Evolutionary conservation across 1,140 invertebrate species (phyloP).

Genomic region (Zophobas morio): DNA sequence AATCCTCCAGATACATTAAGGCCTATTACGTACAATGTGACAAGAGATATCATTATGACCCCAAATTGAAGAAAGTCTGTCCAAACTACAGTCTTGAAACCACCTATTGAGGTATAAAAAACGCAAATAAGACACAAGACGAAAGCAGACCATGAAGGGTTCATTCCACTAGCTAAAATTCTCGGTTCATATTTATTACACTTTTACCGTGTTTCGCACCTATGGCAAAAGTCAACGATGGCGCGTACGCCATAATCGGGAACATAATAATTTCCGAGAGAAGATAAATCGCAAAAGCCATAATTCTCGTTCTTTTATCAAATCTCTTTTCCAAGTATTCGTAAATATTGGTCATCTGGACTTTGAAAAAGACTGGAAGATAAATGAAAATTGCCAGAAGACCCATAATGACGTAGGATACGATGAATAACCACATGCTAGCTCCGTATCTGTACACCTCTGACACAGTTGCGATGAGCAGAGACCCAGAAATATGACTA

Average conservation of each 20-base stretch:
- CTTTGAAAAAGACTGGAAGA: slow-evolving; percentile 79
- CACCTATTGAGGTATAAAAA: slow-evolving; percentile 84
- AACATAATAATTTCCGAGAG: slow-evolving; percentile 69
- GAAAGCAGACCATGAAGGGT: slow-evolving; percentile 76
- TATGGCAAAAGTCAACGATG: slow-evolving; percentile 73
- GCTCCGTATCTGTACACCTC: slow-evolving; percentile 85
- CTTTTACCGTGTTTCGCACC: slow-evolving; percentile 62
- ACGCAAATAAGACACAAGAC: slow-evolving; percentile 82
- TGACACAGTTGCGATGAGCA: slow-evolving; percentile 81
- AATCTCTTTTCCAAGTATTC: slow-evolving; percentile 66
- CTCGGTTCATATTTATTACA: slow-evolving; percentile 57
- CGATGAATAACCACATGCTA: slow-evolving; percentile 71
- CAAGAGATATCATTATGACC: slow-evolving; percentile 78
- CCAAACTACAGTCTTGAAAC: slow-evolving; percentile 82
- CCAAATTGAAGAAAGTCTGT: slow-evolving; percentile 80
- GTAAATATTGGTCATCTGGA: slow-evolving; percentile 82
- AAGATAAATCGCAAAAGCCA: slow-evolving; percentile 73
- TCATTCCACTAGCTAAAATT: slow-evolving; percentile 76
- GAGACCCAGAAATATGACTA: slow-evolving; percentile 85
- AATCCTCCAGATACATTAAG: slow-evolving; percentile 77
- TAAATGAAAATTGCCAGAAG: slow-evolving; percentile 64
- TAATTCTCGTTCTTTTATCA: slow-evolving; percentile 68
- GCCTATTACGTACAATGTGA: slow-evolving; percentile 76
- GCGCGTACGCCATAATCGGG: slow-evolving; percentile 75
- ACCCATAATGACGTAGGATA: not conserved